Percentiles rank a stretch among this genome's conserved stretches.
Conservation (phyloP, 2,113 vertebrate species). For the Rhynchomys soricoides region DNA sequence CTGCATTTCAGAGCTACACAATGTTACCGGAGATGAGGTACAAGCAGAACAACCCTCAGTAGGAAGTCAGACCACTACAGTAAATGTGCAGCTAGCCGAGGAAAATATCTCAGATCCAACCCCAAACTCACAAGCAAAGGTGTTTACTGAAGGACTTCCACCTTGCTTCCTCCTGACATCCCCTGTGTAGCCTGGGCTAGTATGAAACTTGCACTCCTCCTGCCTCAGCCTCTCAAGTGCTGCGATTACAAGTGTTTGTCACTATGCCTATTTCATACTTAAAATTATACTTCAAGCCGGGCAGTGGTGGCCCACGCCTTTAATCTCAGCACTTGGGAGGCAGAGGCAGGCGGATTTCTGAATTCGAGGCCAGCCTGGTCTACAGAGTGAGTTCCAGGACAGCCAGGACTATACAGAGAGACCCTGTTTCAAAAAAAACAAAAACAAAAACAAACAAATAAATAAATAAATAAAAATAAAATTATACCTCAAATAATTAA, state of each 20-base stretch:
- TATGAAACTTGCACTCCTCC: background rate
- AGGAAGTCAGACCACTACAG: background rate
- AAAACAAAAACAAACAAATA: too few relatives aligned
- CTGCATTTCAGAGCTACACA: background rate
- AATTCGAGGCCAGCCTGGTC: too few relatives aligned
- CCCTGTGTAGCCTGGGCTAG: background rate
- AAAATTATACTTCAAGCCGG: background rate
- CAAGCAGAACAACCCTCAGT: background rate
- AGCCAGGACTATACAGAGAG: too few relatives aligned
- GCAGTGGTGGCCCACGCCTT: too few relatives aligned
- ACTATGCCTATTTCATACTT: background rate
- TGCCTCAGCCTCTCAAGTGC: background rate
- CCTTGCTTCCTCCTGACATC: too few relatives aligned
- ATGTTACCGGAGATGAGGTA: background rate
- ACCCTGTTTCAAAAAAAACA: too few relatives aligned
- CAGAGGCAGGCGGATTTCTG: too few relatives aligned
- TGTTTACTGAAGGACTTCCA: background rate
- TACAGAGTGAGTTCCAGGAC: too few relatives aligned
- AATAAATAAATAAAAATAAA: background rate
- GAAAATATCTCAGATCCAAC: background rate
- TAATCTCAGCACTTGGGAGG: too few relatives aligned
- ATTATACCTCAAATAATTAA: slow-evolving; percentile 49
- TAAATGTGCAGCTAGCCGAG: background rate
- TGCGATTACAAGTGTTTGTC: background rate
- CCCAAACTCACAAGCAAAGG: background rate